Conservation (phyloP, 2,113 vertebrate genomes). For the Bubo blakistoni region DNA sequence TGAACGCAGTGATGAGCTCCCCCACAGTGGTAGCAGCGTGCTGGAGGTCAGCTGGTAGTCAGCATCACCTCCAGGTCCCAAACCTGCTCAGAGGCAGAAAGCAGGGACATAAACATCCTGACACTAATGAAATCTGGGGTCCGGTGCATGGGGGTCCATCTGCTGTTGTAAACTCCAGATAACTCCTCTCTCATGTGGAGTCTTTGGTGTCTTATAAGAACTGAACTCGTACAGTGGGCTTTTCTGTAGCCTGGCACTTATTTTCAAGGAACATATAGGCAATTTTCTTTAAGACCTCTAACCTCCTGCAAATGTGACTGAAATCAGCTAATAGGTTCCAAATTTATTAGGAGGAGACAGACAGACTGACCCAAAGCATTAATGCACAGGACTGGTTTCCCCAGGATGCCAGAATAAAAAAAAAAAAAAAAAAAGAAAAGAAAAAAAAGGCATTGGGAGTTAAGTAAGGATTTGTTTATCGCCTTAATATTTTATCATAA, state of each 20-base stretch:
- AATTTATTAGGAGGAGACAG: neutral
- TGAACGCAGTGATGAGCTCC: neutral
- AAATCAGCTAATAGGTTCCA: neutral
- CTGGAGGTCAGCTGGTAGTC: neutral
- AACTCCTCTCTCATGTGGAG: neutral
- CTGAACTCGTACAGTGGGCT: fast-evolving
- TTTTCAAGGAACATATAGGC: neutral
- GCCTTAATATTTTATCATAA: neutral
- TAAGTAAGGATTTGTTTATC: constrained; percentile 34
- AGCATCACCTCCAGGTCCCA: neutral
- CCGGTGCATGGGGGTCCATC: fast-evolving
- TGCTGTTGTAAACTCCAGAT: neutral
- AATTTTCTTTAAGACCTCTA: neutral
- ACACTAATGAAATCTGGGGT: neutral
- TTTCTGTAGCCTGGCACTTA: neutral
- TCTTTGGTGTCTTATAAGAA: neutral
- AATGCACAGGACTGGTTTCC: neutral
- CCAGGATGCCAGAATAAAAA: neutral
- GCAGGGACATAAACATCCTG: fast-evolving
- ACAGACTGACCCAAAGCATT: neutral
- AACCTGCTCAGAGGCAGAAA: neutral
- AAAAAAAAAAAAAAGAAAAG: no score
- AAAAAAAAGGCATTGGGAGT: neutral
- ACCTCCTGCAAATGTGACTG: neutral
- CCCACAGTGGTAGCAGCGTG: fast-evolving